These are phyloP conservation scores for Potorous gilbertii DNA, from an alignment of 2,797 vertebrate species.

Conservation along the genomic window DNA sequence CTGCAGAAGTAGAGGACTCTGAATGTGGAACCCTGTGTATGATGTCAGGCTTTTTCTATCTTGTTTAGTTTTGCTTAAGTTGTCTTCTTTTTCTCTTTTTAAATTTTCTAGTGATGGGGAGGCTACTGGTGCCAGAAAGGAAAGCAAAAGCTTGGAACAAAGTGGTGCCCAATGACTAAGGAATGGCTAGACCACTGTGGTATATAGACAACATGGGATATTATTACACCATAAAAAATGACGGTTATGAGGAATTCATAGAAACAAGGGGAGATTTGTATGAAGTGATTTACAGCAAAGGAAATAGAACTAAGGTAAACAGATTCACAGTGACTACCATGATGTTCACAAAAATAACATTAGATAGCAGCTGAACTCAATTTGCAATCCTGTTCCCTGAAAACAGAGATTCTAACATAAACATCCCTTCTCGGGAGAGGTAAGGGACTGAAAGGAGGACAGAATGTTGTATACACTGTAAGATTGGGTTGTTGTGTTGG, in stretches of 20 bases:
- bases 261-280: neutral
- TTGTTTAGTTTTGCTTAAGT: neutral
- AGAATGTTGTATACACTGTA: neutral
- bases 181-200: neutral
- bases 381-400: neutral
- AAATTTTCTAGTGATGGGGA: neutral
- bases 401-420: neutral
- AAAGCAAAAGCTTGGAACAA: neutral
- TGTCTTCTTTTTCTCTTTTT: neutral
- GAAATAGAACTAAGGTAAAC: neutral
- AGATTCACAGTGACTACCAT: neutral
- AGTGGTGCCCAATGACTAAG: neutral
- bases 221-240: neutral
- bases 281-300: neutral
- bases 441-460: neutral
- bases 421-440: neutral
- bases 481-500: neutral
- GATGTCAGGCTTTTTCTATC: neutral
- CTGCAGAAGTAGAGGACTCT: neutral
- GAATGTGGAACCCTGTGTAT: neutral
- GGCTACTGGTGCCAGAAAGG: neutral
- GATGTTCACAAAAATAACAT: neutral
- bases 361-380: neutral
- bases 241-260: neutral
- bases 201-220: neutral